Evolutionary conservation across 2,113 vertebrate genomes (phyloP), one percentile per base, ranked within the genome.

Genomic region (Cololabis saira): DNA sequence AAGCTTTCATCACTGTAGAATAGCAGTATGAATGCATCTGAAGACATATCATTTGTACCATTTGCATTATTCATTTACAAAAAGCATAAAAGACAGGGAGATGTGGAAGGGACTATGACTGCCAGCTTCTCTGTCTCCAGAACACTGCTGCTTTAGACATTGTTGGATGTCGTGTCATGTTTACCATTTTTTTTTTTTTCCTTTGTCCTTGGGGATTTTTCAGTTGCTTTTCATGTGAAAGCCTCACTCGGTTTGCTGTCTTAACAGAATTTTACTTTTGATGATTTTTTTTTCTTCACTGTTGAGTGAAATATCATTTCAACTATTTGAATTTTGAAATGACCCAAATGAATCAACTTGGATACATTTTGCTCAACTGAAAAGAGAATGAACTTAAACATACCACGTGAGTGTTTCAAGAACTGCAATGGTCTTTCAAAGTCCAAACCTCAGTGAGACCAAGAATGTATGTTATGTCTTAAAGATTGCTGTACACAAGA

Each of bases 21-120:
- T 3, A 61, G 17, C 22, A 54, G 4, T 15, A 5, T 1, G 2
- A 21, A 58, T 22, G 40, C 17, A 37, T 49, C 24, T 53, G 21
- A 49, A 16, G 15, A 43, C 2, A 41, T 2, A 45, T 16, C 27
- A 22, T 64, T 73, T 40, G 18, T 40, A 43, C 55, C 12, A 24
- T 52, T 44, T 58, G 41, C 43, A 51, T 37, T 50, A 53, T 66
- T 58, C 13, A 61, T 48, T 47, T 53, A 55, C 30, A 24, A 37
- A 15, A 22, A 42, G 13, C 19, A 41, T 41, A 57, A 42, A 42
- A 41, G 37, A 22, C 24, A 3, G 24, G 24, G 3, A 21, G 17
- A 15, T 19, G 9, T 15, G 49, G 42, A 40, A 19, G 42, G 30
- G 18, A 19, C 40, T 40, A 4, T 11, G 47, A 52, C 19, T 22